These are phyloP conservation scores for Deroptyus accipitrinus DNA, from an alignment of 2,113 vertebrate species.

Conservation along the genomic window DNA sequence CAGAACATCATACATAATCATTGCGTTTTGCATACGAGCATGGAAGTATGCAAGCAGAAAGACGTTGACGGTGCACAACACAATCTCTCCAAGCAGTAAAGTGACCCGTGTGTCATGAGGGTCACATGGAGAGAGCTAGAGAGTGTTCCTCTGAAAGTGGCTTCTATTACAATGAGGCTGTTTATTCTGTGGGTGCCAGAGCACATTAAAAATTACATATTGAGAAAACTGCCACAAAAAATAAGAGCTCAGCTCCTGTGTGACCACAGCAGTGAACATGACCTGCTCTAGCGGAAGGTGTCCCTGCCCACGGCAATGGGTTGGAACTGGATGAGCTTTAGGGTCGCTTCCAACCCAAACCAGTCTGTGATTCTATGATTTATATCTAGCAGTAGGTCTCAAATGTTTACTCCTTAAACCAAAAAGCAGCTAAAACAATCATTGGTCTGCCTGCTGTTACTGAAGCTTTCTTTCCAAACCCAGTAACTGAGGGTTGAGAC, in stretches of 20 bases:
- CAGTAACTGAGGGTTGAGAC: neutral
- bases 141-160: neutral
- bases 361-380: neutral
- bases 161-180: neutral
- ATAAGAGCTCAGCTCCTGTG: neutral
- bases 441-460: neutral
- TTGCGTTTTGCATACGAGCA: neutral
- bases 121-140: neutral
- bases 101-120: neutral
- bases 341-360: neutral
- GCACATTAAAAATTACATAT: neutral
- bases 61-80: neutral
- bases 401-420: neutral
- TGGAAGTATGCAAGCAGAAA: neutral
- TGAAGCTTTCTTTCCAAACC: neutral
- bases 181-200: neutral
- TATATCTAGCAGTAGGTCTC: neutral
- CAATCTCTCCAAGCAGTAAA: slow-evolving; percentile 19
- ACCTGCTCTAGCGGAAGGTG: neutral
- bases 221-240: neutral
- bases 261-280: neutral
- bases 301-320: neutral
- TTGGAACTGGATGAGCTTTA: neutral
- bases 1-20: slow-evolving; percentile 24
- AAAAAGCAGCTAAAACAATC: neutral